Evolutionary conservation across 2,888 invertebrate species (phyloP), one percentile per base, ranked within the genome.

Genomic region (Amiota mariae): DNA sequence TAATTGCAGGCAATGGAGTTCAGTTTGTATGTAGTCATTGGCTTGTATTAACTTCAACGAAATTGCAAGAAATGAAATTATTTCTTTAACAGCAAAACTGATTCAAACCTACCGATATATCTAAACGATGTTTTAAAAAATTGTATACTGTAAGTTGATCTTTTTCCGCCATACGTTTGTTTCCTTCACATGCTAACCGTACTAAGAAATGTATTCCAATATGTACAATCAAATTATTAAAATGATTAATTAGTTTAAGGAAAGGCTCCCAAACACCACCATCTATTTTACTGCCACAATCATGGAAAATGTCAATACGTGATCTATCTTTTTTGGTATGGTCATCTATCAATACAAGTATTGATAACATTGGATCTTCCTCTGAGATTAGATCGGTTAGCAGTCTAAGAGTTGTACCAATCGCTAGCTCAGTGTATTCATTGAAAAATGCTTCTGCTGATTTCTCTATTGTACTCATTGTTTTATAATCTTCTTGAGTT

Each of bases 1-100:
- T 98, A 99, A 98, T 92, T 99, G 99, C 77, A 99, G 93, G 91
- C 98, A 99, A 84, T 99, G 94, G 18, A 95, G 98, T 78, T 98
- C 97, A 3, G 98, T 98, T 90, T 98, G 98, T 90, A 98, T 96
- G 92, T 98, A 99, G 88, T 98, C 98, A 89, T 98, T 98, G 90
- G 94, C 15, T 8, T 8, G 2, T 13, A 47, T 20, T 13, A 20
- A 51, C 67, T 67, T n/a, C 10, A 49, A n/a, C 15, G 13, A 47
- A 57, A 51, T 12, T n/a, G 15, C 8, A 15, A 18, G 3, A 9
- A 57, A 18, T 9, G 18, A 8, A 18, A 57, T 20, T 15, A 6
- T 36, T 12, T 18, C 12, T 59, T 8, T 59, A 59, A 20, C 18
- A 59, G 11, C 59, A 47, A 47, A 15, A 46, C 10, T 36, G 36